These are phyloP conservation scores for Hippocampus comes DNA, from an alignment of 2,113 vertebrate genomes.

Conservation along the genomic window DNA sequence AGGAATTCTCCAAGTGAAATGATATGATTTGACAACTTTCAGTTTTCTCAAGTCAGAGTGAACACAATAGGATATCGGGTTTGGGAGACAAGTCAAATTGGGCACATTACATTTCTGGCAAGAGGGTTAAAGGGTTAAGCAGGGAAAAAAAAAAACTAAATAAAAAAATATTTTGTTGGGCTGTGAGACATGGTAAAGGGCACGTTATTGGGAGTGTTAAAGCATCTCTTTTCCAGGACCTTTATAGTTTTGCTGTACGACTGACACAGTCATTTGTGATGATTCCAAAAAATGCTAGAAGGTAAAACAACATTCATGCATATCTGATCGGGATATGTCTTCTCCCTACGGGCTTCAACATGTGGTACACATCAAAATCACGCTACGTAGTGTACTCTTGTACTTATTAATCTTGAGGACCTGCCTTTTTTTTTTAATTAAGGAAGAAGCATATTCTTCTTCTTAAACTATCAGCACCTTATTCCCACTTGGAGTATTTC, in stretches of 20 bases:
- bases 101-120: not conserved
- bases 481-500: too few species aligned
- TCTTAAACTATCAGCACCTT: too few species aligned
- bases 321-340: too few species aligned
- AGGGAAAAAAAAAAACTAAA: not conserved
- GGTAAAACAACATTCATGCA: not conserved
- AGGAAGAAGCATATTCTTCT: too few species aligned
- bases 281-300: not conserved
- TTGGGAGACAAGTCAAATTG: not conserved
- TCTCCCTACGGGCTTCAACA: too few species aligned
- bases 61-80: not conserved
- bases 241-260: not conserved
- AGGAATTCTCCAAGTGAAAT: conserved; percentile 1
- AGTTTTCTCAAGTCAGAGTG: not conserved
- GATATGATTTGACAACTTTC: not conserved
- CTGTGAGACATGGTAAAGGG: not conserved
- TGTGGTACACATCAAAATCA: too few species aligned
- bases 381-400: too few species aligned
- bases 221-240: not conserved
- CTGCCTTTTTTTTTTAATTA: too few species aligned
- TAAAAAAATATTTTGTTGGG: not conserved
- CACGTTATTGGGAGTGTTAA: not conserved
- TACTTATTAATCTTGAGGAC: too few species aligned
- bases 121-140: not conserved
- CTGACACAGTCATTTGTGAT: not conserved